Conservation (phyloP, 92 coral and sea anemone genomes). For the Scolanthus callimorphus region DNA sequence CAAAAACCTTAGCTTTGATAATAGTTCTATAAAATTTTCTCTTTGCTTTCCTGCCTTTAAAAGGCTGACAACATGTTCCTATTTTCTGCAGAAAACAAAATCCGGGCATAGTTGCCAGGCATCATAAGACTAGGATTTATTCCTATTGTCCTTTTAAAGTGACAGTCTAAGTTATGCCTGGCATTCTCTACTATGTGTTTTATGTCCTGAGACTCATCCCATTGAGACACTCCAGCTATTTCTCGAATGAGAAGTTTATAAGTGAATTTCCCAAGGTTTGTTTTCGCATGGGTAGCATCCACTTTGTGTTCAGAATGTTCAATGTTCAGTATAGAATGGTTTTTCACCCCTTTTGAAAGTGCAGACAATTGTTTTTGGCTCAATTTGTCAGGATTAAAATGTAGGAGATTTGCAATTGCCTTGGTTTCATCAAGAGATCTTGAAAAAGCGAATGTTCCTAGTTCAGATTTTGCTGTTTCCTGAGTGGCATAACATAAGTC, state of each 20-base stretch:
- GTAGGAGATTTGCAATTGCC: slow-evolving; percentile 11
- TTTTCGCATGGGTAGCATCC: slow-evolving; percentile 27
- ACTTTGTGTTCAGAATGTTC: slow-evolving; percentile 28
- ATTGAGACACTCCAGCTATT: slow-evolving; percentile 24
- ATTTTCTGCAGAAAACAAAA: slow-evolving; percentile 10
- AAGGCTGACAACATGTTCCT: slow-evolving; percentile 2
- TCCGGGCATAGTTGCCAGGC: slow-evolving; percentile 41
- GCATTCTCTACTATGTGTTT: slow-evolving; percentile 20
- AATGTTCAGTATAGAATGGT: slow-evolving; percentile 14
- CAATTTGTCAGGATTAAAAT: slow-evolving; percentile 22
- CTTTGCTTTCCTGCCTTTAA: slow-evolving; percentile 13
- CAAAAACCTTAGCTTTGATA: slow-evolving; percentile 3
- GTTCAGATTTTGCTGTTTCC: slow-evolving; percentile 24
- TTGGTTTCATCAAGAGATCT: slow-evolving; percentile 18
- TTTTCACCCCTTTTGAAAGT: slow-evolving; percentile 23
- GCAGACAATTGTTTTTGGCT: slow-evolving; percentile 16
- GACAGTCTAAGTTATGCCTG: slow-evolving; percentile 8
- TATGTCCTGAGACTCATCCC: slow-evolving; percentile 20
- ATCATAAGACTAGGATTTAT: slow-evolving; percentile 32
- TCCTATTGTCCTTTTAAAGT: slow-evolving; percentile 16
- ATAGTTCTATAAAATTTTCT: not conserved
- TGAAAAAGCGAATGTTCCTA: slow-evolving; percentile 11
- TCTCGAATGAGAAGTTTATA: slow-evolving; percentile 16
- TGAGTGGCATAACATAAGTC: slow-evolving; percentile 39
- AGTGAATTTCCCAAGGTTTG: slow-evolving; percentile 9